Base-by-base conservation (phyloP, 2,797 vertebrate genomes). In the Spondyliosoma cantharus region DNA sequence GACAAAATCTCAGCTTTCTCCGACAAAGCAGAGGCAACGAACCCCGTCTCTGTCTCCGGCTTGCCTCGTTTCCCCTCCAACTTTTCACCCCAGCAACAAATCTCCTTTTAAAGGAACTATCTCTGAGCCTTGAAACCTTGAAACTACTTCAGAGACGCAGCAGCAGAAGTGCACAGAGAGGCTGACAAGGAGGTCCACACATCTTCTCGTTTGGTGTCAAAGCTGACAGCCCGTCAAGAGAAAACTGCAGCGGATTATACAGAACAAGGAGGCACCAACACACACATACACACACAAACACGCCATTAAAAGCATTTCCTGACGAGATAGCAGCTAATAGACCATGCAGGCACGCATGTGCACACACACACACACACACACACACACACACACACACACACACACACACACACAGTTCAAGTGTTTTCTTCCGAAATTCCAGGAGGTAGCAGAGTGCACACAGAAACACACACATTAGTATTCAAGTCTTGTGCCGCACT, bases 151-250 rank as follows among this genome's bases (percentile, higher is more conserved):
- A 84, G 84, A 83, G 67, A 42, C n/a, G 17, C 56, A 46, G 3
- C 29, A 42, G 59, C 65, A 59, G 75, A 70, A 81, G 56, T 54
- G 68, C 3, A n/a, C 56, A 46, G 49, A 59, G 78, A 83, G 71
- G 71, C 76, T 81, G 85, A 88, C 84, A 71, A 76, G 76, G 66
- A 74, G 80, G 87, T 87, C 80, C 80, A 78, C 77, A 74, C 83
- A 67, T 87, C 80, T 80, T 17, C 84, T 68, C 6, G 29, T 78
- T 71, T 59, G 80, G 86, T 87, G 84, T 86, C 82, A 77, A 27
- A 66, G 80, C 86, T 83, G 89, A 85, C 90, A 88, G 83, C 81
- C 49, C 9, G 58, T 87, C 85, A 86, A 37, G 74, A 81, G 75
- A 20, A 82, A 75, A 75, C 74, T 43, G 50, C 71, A n/a, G 69